Conservation (phyloP, 2,797 vertebrate genomes). For the Hyperoplus lanceolatus region DNA sequence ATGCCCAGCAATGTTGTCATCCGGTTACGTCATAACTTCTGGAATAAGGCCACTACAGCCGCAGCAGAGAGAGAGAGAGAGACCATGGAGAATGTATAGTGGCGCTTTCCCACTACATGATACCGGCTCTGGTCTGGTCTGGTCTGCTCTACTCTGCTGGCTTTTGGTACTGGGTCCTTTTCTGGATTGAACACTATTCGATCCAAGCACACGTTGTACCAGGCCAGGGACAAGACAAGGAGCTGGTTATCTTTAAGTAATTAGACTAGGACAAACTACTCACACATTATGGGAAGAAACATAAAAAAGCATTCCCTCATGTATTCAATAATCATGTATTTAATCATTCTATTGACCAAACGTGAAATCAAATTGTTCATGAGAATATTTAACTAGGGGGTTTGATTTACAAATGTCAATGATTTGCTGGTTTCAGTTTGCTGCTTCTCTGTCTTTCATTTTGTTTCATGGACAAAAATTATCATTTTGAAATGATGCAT, state of each 20-base stretch:
- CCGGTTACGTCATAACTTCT: no score
- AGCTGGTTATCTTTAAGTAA: constrained; percentile 1
- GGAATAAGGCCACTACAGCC: no score
- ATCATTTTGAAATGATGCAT: not conserved
- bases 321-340: not conserved
- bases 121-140: no score
- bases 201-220: constrained; percentile 7
- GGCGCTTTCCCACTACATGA: no score
- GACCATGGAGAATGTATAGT: no score
- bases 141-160: no score
- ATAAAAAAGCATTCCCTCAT: not conserved
- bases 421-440: not conserved
- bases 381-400: not conserved
- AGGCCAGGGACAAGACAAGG: not conserved
- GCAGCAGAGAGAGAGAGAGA: no score
- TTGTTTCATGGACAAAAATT: not conserved
- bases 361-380: not conserved
- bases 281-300: not conserved
- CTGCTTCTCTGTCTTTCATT: not conserved
- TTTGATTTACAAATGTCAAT: not conserved
- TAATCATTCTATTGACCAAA: not conserved
- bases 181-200: not conserved
- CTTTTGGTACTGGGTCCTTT: no score
- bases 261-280: not conserved
- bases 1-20: no score